Evolutionary conservation across 2,888 invertebrate genomes (phyloP).

Genomic region (Mesorhabditis spiculigera): DNA sequence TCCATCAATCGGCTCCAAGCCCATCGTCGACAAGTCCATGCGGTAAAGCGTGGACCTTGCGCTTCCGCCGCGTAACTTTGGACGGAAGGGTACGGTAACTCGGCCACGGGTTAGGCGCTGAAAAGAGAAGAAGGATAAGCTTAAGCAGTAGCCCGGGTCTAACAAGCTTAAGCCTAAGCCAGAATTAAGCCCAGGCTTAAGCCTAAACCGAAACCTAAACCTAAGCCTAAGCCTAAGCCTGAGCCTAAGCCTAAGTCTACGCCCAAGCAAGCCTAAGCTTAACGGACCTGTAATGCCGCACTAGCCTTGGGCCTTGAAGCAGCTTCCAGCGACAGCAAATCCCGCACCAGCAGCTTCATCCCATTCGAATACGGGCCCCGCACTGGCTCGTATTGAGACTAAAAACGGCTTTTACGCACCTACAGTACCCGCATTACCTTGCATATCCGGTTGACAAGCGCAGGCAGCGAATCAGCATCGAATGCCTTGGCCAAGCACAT

Average conservation of each 20-base stretch:
- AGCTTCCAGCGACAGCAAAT: slow-evolving; percentile 69
- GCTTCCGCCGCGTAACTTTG: neutral
- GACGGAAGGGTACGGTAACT: neutral
- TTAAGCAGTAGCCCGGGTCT: neutral
- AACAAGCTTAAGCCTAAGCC: too few species aligned
- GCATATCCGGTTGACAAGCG: slow-evolving; percentile 74
- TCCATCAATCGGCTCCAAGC: slow-evolving; percentile 25
- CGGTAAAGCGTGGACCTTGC: slow-evolving; percentile 46
- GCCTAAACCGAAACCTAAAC: too few species aligned
- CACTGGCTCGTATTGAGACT: slow-evolving; percentile 71
- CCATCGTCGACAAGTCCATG: slow-evolving; percentile 39
- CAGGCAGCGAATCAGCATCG: slow-evolving; percentile 73
- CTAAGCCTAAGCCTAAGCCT: too few species aligned
- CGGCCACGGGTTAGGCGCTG: neutral
- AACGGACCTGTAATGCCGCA: slow-evolving; percentile 32
- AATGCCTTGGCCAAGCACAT: slow-evolving; percentile 72
- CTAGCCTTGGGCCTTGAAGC: slow-evolving; percentile 68
- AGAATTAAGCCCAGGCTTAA: too few species aligned
- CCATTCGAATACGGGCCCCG: slow-evolving; percentile 70
- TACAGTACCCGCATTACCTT: too few species aligned
- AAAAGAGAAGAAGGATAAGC: neutral
- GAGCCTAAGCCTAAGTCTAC: too few species aligned
- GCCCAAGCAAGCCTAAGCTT: too few species aligned
- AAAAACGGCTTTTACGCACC: too few species aligned
- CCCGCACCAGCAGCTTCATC: slow-evolving; percentile 68